Evolutionary conservation across 2,113 vertebrate genomes (phyloP).

Genomic region (Brevimyrus niger): DNA sequence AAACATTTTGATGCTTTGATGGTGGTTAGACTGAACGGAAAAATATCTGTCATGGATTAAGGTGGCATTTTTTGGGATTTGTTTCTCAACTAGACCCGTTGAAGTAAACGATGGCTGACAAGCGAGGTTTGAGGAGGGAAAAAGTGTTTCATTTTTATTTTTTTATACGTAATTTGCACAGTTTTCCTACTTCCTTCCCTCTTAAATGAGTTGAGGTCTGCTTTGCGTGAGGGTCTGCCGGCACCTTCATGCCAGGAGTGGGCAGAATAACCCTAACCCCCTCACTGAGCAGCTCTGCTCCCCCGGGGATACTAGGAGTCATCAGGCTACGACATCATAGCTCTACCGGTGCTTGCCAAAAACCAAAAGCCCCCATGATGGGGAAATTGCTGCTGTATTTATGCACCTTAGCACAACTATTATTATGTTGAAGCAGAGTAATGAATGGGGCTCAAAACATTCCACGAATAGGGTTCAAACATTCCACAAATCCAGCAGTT

Average conservation of each 20-base stretch:
- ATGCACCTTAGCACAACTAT: slow-evolving; percentile 44
- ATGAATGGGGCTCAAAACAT: slow-evolving; percentile 26
- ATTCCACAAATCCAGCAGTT: slow-evolving; percentile 51
- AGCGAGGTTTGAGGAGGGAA: neutral
- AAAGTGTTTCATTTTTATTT: slow-evolving; percentile 15
- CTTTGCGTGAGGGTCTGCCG: neutral
- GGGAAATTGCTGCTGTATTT: slow-evolving; percentile 46
- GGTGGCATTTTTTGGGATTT: neutral
- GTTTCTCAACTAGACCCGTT: neutral
- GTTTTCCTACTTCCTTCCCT: neutral
- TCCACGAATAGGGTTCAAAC: slow-evolving; percentile 24
- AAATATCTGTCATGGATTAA: slow-evolving; percentile 14
- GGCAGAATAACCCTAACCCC: neutral
- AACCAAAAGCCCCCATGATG: slow-evolving; percentile 27
- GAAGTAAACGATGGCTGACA: slow-evolving; percentile 20
- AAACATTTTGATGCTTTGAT: slow-evolving; percentile 42
- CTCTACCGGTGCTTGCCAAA: slow-evolving; percentile 12
- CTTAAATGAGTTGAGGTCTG: neutral
- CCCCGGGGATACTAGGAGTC: neutral
- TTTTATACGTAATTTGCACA: neutral
- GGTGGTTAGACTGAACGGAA: slow-evolving; percentile 35
- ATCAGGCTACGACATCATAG: slow-evolving; percentile 29
- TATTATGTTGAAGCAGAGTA: slow-evolving; percentile 36
- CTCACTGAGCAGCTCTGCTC: neutral
- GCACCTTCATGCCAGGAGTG: neutral